Evolutionary conservation across 2,113 vertebrate genomes (phyloP).

Genomic region (Meriones unguiculatus): DNA sequence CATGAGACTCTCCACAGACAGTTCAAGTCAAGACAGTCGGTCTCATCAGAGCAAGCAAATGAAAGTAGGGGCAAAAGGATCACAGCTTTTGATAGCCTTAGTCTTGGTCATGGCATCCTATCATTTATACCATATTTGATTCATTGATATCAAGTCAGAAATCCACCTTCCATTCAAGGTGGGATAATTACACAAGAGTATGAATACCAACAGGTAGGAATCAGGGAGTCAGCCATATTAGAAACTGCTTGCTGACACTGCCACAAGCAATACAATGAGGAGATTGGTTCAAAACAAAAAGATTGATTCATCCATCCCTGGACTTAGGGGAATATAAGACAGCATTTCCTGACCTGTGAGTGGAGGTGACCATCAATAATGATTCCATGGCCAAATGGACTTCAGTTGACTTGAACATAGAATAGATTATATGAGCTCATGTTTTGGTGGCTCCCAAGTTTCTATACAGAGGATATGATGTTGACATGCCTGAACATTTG

Average conservation of each 20-base stretch:
- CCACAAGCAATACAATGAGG: no score
- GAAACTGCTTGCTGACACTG: not conserved
- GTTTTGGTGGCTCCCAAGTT: not conserved
- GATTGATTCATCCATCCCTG: not conserved
- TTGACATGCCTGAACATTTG: not conserved
- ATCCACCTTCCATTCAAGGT: no score
- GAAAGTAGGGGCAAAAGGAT: not conserved
- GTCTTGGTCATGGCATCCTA: not conserved
- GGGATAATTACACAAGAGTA: no score
- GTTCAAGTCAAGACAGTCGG: not conserved
- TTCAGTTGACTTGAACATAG: no score
- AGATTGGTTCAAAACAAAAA: not conserved
- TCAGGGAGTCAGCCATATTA: not conserved
- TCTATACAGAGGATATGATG: not conserved
- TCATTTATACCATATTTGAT: not conserved
- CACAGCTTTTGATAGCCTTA: not conserved
- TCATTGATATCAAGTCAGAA: not conserved
- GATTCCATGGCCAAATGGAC: not conserved
- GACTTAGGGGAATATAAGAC: not conserved
- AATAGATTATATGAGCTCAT: not conserved
- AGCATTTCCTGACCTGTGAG: not conserved
- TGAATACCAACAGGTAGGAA: not conserved
- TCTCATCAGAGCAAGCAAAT: not conserved
- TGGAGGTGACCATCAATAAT: no score
- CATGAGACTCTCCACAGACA: rapidly evolving